These are phyloP conservation scores for Mungos mungo DNA, from an alignment of 2,113 vertebrate genomes.

Conservation along the genomic window DNA sequence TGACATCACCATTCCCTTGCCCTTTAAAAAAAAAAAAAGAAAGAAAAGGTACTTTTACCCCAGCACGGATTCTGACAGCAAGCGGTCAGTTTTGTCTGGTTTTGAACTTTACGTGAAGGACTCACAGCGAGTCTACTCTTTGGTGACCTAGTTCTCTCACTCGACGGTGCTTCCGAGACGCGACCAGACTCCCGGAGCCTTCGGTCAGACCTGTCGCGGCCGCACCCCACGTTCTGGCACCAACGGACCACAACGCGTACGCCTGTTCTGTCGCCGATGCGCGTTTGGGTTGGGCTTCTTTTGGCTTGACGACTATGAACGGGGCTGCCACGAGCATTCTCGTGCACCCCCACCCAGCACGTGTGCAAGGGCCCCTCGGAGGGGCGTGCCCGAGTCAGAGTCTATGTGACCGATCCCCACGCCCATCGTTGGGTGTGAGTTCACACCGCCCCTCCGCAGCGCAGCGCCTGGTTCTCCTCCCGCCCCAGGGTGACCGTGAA, in stretches of 20 bases:
- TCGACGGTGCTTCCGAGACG: neutral
- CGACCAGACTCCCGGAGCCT: accelerated
- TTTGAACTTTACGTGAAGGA: neutral
- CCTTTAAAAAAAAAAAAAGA: neutral
- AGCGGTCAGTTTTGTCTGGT: neutral
- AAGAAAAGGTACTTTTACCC: neutral
- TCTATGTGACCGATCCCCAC: neutral
- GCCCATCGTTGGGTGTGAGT: neutral
- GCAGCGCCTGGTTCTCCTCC: neutral
- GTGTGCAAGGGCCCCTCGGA: neutral
- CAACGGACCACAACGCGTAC: accelerated
- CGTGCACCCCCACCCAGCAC: neutral
- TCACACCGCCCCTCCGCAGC: neutral
- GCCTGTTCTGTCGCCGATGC: neutral
- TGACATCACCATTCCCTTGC: neutral
- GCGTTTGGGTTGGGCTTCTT: neutral
- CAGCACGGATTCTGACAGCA: neutral
- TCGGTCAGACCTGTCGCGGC: neutral
- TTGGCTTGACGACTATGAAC: neutral
- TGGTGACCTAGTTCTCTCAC: neutral
- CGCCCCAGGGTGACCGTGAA: neutral
- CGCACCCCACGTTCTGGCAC: accelerated
- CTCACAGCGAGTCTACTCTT: accelerated
- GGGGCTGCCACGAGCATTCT: too few species aligned
- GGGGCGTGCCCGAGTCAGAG: neutral